Conservation (phyloP, 2,888 invertebrate species). For the Chloromyia formosa region DNA sequence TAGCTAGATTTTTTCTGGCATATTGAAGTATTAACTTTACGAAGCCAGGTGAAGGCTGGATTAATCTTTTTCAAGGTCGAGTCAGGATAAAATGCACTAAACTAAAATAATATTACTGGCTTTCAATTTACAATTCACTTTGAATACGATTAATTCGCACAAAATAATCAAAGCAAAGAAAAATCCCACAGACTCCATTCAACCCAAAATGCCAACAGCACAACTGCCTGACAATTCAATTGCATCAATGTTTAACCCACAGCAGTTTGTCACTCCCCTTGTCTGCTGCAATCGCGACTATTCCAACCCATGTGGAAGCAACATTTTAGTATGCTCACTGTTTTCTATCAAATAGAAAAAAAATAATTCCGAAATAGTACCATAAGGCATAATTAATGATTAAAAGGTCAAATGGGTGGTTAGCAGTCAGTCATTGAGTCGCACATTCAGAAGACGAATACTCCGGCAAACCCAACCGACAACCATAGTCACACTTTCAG, state of each 20-base stretch:
- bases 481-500: not conserved
- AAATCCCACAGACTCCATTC: too few species aligned
- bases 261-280: not conserved
- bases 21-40: too few species aligned
- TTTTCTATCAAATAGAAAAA: not conserved
- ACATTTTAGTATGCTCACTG: not conserved
- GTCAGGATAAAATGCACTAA: too few species aligned
- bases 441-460: not conserved
- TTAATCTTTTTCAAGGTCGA: too few species aligned
- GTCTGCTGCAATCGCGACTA: conserved; percentile 22
- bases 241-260: conserved; percentile 2
- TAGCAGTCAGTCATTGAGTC: conserved; percentile 32
- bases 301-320: not conserved
- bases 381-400: conserved; percentile 48
- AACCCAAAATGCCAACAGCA: not conserved
- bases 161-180: too few species aligned
- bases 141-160: too few species aligned
- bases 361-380: conserved; percentile 46
- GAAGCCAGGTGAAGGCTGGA: too few species aligned
- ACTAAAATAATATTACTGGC: too few species aligned
- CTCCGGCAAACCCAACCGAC: not conserved
- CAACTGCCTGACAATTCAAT: not conserved
- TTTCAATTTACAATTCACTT: too few species aligned
- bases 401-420: conserved; percentile 48
- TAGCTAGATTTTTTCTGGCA: too few species aligned